Base-by-base conservation (phyloP, 2,797 vertebrate genomes). In the Sebastes aleutianus region DNA sequence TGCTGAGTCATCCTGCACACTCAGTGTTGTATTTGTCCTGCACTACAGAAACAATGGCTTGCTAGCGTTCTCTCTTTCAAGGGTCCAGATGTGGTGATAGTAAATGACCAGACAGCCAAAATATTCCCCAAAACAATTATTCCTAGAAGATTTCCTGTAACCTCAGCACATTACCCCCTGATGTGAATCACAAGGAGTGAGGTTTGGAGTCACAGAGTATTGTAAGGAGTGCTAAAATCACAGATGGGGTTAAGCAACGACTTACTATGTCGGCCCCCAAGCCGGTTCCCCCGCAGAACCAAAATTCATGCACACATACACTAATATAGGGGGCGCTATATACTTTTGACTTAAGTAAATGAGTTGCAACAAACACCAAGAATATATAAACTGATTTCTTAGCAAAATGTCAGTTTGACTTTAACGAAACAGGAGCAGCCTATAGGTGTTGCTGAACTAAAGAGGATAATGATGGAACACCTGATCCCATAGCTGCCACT, bases 401-500 rank as follows among this genome's bases (percentile, higher is more conserved):
- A 27, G 31, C n/a, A 11, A 54, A 20, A 58, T 39, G 12, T 39
- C 12, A 8, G n/a, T 36, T 56, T 54, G 50, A 69, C 18, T 39
- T 56, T 39, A 43, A 53, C 31, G 50, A 64, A 58, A 36, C 54
- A 22, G 14, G 22, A 26, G 9, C 59, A 10, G 4, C 10, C 6
- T 34, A 14, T 12, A n/a, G 53, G 13, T 84, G 70, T 36, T 85
- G 47, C 31, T 67, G 16, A 36, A 70, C 64, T 39, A 8, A 27
- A 39, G 26, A 61, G 31, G 24, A 70, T 81, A 68, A 70, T 80
- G 32, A 71, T 65, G 34, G 67, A 84, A 66, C 68, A 54, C 34
- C 27, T 62, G 58, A 80, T 81, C 53, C 74, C 47, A 34, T 11
- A 16, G 14, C 66, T 50, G 36, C 39, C 58, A 79, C 26, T 61